These are phyloP conservation scores for Thripadectes ignobilis DNA, from an alignment of 2,797 vertebrate species.

Conservation along the genomic window DNA sequence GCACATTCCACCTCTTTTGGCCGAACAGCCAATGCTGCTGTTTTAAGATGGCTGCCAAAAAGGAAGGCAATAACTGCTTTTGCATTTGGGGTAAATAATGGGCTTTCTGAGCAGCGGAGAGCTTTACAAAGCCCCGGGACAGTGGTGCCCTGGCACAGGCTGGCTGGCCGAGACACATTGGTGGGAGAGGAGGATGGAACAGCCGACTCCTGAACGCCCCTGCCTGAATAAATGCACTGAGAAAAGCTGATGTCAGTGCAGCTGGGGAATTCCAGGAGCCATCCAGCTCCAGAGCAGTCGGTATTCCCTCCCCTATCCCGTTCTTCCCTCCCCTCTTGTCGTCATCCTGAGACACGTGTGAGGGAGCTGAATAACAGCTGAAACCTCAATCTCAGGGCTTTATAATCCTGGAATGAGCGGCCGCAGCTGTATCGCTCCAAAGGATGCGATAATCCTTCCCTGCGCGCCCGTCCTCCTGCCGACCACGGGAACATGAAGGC, in stretches of 20 bases:
- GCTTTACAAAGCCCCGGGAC: background rate
- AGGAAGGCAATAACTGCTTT: background rate
- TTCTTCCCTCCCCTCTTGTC: constrained; percentile 18
- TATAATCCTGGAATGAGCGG: background rate
- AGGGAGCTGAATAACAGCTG: background rate
- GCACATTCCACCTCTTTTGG: background rate
- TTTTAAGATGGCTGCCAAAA: background rate
- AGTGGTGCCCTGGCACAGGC: too few relatives aligned
- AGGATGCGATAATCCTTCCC: background rate
- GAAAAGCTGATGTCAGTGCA: background rate
- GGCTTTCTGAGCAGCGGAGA: background rate
- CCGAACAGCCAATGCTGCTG: background rate
- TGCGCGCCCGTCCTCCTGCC: background rate
- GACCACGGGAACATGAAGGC: background rate
- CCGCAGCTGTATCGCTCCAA: background rate
- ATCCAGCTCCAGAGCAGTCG: background rate
- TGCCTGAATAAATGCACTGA: background rate
- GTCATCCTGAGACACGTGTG: background rate
- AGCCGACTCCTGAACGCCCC: background rate
- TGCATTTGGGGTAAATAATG: background rate
- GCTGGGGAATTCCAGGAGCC: constrained; percentile 35
- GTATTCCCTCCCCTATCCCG: background rate
- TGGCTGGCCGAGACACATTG: rapidly evolving
- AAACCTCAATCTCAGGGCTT: background rate
- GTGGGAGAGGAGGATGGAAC: background rate